Evolutionary conservation across 2,797 vertebrate species (phyloP), one percentile per base, ranked within the genome.

Genomic region (Sebastes variabilis): DNA sequence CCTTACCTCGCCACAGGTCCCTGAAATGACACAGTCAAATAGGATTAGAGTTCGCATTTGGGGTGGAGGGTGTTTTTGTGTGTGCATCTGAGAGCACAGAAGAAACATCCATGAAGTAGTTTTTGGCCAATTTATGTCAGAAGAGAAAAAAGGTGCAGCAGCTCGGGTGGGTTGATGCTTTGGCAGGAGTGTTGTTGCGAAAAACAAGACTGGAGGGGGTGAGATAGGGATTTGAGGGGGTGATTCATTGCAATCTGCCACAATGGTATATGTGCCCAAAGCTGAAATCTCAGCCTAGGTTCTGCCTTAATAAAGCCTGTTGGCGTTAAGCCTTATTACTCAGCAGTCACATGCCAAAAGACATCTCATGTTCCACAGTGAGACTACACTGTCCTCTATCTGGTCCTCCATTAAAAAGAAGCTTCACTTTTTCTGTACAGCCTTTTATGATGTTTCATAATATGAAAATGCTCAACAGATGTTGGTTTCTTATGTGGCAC

Each of bases 231-330:
- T 91, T 91, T 85, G 84, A 91, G 81, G 85, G 88, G 84, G 91
- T 92, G 93, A 95, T 93, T 94, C 93, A 94, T 92, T 91, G 90
- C 90, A 92, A 85, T 92, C 88, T 93, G 93, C 89, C 87, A 90
- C 87, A 91, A 89, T 86, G 85, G 88, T 87, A 71, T 75, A 87
- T 89, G 75, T 88, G 90, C 87, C 90, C 89, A 90, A 88, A 88
- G 87, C 90, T 90, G 88, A 91, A 88, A 92, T 92, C 87, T 88
- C 82, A 80, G 87, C 71, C 85, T 69, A 79, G 83, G 89, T 90
- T 91, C 82, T 87, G 88, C 87, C 87, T 92, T 93, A 92, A 94
- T 93, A 91, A 94, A 92, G 84, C 85, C 84, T 81, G 81, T 83
- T 93, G 89, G 89, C 86, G 29, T 87, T 87, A 77, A 86, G 91